phyloP scores from a whole-genome alignment of 2,113 vertebrate genomes.

The Engystomops pustulosus region DNA sequence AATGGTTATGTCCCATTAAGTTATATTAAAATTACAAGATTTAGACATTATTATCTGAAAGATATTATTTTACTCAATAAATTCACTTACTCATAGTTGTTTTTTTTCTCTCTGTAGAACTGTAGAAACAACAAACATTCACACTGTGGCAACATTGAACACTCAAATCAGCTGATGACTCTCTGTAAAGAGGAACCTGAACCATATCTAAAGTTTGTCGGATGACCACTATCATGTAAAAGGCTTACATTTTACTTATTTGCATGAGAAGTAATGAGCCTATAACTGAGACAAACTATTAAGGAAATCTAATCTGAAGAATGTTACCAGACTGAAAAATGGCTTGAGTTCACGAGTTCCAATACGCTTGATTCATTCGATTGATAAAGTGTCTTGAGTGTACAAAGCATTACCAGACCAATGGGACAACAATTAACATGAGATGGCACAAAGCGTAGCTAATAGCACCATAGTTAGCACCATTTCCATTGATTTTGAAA shows the following conservation, averaged over 20 bases:
- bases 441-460: slow-evolving; percentile 35
- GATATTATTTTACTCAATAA: no score
- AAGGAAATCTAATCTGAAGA: background rate
- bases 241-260: slow-evolving; percentile 4
- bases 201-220: background rate
- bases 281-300: background rate
- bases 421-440: slow-evolving; percentile 15
- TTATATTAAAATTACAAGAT: no score
- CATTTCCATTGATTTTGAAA: slow-evolving; percentile 33
- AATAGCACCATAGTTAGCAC: slow-evolving; percentile 1
- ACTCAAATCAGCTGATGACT: no score
- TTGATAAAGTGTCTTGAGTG: slow-evolving; percentile 5
- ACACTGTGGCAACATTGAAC: no score
- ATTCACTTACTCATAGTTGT: no score
- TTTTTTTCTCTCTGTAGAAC: background rate
- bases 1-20: no score
- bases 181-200: background rate
- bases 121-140: background rate
- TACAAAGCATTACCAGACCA: slow-evolving; percentile 24
- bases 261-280: background rate
- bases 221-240: no score
- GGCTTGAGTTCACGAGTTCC: background rate
- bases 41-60: no score
- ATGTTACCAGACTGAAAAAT: slow-evolving; percentile 16
- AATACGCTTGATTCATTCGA: slow-evolving; percentile 1